Evolutionary conservation across 2,113 vertebrate species (phyloP).

Genomic region (Anoplopoma fimbria): DNA sequence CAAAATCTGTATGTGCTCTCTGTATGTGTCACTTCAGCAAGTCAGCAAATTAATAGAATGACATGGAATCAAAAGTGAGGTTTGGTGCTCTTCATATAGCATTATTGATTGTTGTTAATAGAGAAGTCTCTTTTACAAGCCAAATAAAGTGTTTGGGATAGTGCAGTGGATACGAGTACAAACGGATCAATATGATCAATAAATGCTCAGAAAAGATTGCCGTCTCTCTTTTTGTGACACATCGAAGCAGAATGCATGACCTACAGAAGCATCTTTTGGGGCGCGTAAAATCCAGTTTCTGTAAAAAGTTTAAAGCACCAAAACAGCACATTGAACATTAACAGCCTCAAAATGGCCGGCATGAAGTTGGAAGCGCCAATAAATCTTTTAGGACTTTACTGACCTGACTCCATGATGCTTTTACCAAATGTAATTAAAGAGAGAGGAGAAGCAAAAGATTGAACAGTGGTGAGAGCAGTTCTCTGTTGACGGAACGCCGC

Average conservation of each 20-base stretch:
- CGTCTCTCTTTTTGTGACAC: neutral
- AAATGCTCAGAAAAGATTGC: neutral
- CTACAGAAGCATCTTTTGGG: neutral
- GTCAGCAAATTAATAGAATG: neutral
- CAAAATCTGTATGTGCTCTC: neutral
- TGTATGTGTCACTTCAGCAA: neutral
- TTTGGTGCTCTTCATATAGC: neutral
- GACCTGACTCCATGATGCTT: conserved; percentile 44
- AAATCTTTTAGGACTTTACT: conserved; percentile 13
- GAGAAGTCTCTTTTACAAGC: neutral
- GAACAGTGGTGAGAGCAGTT: conserved; percentile 6
- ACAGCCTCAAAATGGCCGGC: neutral
- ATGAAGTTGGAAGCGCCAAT: neutral
- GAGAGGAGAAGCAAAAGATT: conserved; percentile 42
- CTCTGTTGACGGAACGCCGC: conserved; percentile 1
- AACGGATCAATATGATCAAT: conserved; percentile 8
- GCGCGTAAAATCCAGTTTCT: neutral
- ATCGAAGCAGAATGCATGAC: neutral
- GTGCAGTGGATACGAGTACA: conserved; percentile 6
- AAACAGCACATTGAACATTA: neutral
- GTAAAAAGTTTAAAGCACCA: neutral
- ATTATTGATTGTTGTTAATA: neutral
- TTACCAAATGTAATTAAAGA: conserved; percentile 63
- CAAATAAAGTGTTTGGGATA: conserved; percentile 14
- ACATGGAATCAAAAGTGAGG: neutral